A percentile compares a stretch with the other conserved stretches of the same genome.
These are phyloP conservation scores for Nicator chloris DNA, from an alignment of 2,113 vertebrate genomes.

Conservation along the genomic window DNA sequence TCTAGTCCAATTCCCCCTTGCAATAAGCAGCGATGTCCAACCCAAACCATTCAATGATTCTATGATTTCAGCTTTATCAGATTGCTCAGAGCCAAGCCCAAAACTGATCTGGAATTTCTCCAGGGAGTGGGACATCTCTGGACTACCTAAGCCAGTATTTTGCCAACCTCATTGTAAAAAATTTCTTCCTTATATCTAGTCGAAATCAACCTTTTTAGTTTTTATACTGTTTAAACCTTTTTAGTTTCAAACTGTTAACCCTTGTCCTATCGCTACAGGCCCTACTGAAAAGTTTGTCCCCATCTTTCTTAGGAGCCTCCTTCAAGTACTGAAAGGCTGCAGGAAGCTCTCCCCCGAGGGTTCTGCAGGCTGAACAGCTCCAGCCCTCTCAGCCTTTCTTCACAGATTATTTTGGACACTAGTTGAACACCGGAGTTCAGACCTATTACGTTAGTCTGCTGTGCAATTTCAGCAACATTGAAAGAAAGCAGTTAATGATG, in stretches of 20 bases:
- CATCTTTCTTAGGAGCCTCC: neutral
- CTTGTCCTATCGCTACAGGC: fast-evolving
- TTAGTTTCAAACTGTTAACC: neutral
- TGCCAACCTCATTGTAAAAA: neutral
- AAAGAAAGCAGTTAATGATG: neutral
- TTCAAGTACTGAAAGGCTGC: neutral
- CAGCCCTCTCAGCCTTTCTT: neutral
- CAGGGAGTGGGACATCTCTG: neutral
- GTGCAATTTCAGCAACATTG: neutral
- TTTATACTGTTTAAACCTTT: no score
- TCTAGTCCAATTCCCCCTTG: neutral
- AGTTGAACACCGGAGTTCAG: neutral
- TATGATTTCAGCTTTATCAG: neutral
- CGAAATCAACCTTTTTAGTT: neutral
- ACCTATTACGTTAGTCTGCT: fast-evolving
- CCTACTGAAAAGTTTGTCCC: neutral
- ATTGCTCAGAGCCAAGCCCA: neutral
- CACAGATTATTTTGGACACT: neutral
- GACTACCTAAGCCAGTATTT: neutral
- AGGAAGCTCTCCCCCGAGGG: neutral
- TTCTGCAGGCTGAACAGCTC: neutral
- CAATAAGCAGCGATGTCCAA: neutral
- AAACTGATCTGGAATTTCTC: neutral
- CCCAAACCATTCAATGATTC: neutral
- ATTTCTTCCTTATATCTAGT: neutral